Conservation (phyloP, 2,113 vertebrate species). For the Siphamia tubifer region DNA sequence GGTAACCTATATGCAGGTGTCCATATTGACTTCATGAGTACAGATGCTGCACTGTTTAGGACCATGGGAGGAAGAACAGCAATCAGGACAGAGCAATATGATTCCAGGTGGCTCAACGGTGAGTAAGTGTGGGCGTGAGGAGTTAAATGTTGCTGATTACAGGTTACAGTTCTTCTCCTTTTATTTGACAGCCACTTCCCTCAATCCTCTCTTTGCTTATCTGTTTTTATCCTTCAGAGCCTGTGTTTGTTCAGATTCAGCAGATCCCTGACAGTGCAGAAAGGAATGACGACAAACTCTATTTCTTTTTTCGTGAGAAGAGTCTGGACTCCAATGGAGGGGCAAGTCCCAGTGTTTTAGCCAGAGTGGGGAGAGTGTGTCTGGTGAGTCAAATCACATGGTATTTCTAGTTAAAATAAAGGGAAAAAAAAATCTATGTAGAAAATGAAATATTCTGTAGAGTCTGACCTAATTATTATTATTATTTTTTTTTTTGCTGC, state of each 20-base stretch:
- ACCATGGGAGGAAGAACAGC: constrained; percentile 83
- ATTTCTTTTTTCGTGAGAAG: constrained; percentile 88
- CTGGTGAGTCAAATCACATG: constrained; percentile 73
- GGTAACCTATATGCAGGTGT: constrained; percentile 86
- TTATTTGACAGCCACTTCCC: constrained; percentile 51
- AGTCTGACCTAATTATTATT: constrained; percentile 18
- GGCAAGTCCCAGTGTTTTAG: constrained; percentile 80
- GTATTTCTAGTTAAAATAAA: background rate
- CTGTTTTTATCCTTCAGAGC: constrained; percentile 72
- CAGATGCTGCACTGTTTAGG: constrained; percentile 85
- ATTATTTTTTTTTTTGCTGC: background rate
- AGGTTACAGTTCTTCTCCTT: constrained; percentile 50
- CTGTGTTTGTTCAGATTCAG: constrained; percentile 84
- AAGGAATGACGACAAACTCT: constrained; percentile 86
- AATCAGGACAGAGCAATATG: constrained; percentile 85
- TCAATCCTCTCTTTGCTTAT: constrained; percentile 36
- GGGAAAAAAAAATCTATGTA: too few relatives aligned
- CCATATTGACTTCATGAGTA: constrained; percentile 89
- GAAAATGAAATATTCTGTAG: background rate
- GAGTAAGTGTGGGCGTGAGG: constrained; percentile 61
- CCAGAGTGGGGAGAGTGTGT: constrained; percentile 84
- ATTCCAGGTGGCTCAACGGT: constrained; percentile 88
- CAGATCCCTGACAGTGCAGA: constrained; percentile 86
- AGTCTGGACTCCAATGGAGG: constrained; percentile 80
- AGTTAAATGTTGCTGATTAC: constrained; percentile 53